phyloP scores from a whole-genome alignment of 2,888 invertebrate genomes.

The Caenorhabditis macrosperma region DNA sequence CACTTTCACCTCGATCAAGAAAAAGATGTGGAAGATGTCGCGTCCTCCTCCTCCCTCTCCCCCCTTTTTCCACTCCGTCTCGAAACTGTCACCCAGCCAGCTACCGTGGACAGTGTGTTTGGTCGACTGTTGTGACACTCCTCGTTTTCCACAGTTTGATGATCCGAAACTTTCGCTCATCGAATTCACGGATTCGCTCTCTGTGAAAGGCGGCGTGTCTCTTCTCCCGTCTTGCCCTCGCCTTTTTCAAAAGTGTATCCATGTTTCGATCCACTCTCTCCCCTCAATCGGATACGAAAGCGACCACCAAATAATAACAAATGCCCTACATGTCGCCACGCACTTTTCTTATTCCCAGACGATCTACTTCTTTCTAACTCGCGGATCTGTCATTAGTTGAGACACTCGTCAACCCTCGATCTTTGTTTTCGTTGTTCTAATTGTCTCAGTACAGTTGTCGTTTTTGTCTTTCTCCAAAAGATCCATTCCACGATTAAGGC shows the following conservation, averaged over 20 bases:
- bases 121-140: conserved; percentile 54
- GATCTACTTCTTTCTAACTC: conserved; percentile 38
- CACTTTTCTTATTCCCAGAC: conserved; percentile 32
- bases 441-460: conserved; percentile 12
- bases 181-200: conserved; percentile 54
- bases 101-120: conserved; percentile 31
- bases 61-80: conserved; percentile 27
- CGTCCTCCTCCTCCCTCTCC: conserved; percentile 12
- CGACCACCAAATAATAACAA: conserved; percentile 57
- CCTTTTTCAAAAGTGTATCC: conserved; percentile 53
- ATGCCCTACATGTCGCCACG: conserved; percentile 52
- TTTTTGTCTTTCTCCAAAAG: background rate
- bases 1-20: conserved; percentile 56
- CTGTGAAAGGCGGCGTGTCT: conserved; percentile 30
- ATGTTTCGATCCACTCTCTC: conserved; percentile 50
- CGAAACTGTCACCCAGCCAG: conserved; percentile 33
- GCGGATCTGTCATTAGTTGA: conserved; percentile 35
- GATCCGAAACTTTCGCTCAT: conserved; percentile 62
- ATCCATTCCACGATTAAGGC: background rate
- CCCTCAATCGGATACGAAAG: conserved; percentile 22
- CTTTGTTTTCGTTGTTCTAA: conserved; percentile 5
- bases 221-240: conserved; percentile 35
- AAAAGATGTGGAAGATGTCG: conserved; percentile 44
- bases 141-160: conserved; percentile 55
- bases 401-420: background rate